A percentile compares a stretch with the other conserved stretches of the same genome.
phyloP scores from a whole-genome alignment of 2,797 vertebrate species.

The Simalia tracyae region DNA sequence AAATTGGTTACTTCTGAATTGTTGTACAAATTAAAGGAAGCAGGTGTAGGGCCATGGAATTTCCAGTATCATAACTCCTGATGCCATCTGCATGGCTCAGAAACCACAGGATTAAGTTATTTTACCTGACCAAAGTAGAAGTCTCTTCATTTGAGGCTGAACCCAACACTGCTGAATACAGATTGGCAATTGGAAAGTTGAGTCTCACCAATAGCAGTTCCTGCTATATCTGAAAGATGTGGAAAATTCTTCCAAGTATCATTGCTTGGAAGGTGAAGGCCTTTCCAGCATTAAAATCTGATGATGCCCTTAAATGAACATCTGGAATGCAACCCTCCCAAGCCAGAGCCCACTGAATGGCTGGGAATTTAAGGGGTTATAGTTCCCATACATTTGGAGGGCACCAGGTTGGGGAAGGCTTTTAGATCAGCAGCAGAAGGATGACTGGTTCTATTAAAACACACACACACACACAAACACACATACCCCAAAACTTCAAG shows the following conservation, averaged over 20 bases:
- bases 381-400: not conserved
- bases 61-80: constrained; percentile 5
- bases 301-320: not conserved
- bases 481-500: not conserved
- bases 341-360: not conserved
- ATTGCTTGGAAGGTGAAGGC: not conserved
- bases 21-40: constrained; percentile 21
- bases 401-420: not conserved
- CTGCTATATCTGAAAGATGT: not conserved
- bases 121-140: constrained; percentile 17
- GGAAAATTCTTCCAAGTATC: not conserved
- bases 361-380: not conserved
- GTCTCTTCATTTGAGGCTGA: constrained; percentile 19
- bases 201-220: not conserved
- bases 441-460: not conserved
- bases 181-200: not conserved
- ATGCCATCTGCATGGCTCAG: constrained; percentile 25
- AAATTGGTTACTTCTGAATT: not conserved
- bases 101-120: constrained; percentile 31
- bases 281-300: not conserved
- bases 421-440: not conserved
- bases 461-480: not conserved
- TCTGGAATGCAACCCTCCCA: not conserved
- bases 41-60: constrained; percentile 9
- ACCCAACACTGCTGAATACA: not conserved